Base-by-base conservation (phyloP, 2,797 vertebrate species). In the Luscinia megarhynchos region DNA sequence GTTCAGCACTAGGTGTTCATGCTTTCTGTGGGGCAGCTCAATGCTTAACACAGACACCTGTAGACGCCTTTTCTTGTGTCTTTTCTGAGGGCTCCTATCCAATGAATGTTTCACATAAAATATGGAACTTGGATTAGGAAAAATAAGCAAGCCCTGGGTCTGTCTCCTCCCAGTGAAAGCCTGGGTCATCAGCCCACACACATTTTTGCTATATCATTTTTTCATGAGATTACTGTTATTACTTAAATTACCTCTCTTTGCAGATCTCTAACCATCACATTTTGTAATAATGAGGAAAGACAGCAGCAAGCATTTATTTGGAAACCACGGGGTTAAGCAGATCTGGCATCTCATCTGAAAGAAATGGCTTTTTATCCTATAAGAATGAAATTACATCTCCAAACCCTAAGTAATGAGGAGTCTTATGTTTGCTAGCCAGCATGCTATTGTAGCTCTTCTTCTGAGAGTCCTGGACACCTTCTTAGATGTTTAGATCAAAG, bases 401-500 rank as follows among this genome's bases (percentile, higher is more conserved):
- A 76, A 89, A 58, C 27, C 11, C 18, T 16, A 43, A 54, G 12
- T 34, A n/a, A 63, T 30, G 12, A 68, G 38, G 30, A 87, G 18
- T 20, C 58, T 64, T 27, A 48, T 38, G 19, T 82, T 92, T 79
- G 75, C 59, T 76, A 48, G 18, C 30, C 59, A 82, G 51, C 12
- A n/a, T 29, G n/a, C 23, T 81, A n/a, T 34, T 51, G 22, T 24
- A 78, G 24, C 8, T 82, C 32, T 66, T 91, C 57, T 90, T 73
- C 67, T 76, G 58, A 82, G 40, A 55, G 40, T 92, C 30, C 36
- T 72, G 30, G 51, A 57, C 20, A 15, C n/a, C 62, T 43, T 61
- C 64, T 86, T 69, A 82, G 54, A 78, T 38, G 43, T 84, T 81
- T 66, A 91, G 54, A 75, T 84, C 69, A 90, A 94, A 90, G 73